Evolutionary conservation across 1,140 invertebrate species (phyloP).

Genomic region (Drosophila virilis): DNA sequence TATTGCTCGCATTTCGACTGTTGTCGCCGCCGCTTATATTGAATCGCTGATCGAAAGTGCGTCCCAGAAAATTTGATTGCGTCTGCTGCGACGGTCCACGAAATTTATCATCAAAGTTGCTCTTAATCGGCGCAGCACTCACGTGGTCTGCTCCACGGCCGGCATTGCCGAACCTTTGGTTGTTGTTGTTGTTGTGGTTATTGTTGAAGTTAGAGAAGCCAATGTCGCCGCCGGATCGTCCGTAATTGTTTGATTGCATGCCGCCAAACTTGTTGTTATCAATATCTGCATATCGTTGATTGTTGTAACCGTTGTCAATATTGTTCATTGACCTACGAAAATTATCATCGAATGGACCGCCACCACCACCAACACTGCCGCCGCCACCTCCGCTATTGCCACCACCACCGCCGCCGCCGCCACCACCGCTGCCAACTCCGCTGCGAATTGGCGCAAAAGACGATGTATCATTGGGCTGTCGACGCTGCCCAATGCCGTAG

Average conservation of each 20-base stretch:
- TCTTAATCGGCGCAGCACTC: conserved; percentile 8
- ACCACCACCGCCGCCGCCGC: background rate
- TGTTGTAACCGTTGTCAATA: conserved; percentile 12
- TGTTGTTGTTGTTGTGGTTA: conserved; percentile 34
- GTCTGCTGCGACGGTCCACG: conserved; percentile 5
- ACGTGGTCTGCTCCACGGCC: conserved; percentile 6
- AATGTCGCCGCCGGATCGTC: conserved; percentile 5
- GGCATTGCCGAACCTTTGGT: conserved; percentile 30
- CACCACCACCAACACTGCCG: conserved; percentile 1
- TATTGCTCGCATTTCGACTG: background rate
- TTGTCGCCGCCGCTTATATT: conserved; percentile 6
- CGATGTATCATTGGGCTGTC: conserved; percentile 38
- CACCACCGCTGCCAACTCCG: conserved; percentile 4
- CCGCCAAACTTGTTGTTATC: conserved; percentile 35
- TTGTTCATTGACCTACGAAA: conserved; percentile 45
- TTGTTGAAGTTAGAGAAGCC: conserved; percentile 29
- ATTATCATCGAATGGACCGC: conserved; percentile 21
- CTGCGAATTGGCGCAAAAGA: conserved; percentile 48
- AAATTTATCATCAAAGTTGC: conserved; percentile 33
- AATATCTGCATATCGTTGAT: conserved; percentile 24
- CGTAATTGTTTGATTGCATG: conserved; percentile 34
- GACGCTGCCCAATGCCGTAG: conserved; percentile 64
- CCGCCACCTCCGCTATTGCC: background rate
- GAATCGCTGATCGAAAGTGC: conserved; percentile 21
- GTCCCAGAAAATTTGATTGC: conserved; percentile 15